These are phyloP conservation scores for Autographa pulchrina DNA, from an alignment of 2,888 invertebrate species.

Conservation along the genomic window DNA sequence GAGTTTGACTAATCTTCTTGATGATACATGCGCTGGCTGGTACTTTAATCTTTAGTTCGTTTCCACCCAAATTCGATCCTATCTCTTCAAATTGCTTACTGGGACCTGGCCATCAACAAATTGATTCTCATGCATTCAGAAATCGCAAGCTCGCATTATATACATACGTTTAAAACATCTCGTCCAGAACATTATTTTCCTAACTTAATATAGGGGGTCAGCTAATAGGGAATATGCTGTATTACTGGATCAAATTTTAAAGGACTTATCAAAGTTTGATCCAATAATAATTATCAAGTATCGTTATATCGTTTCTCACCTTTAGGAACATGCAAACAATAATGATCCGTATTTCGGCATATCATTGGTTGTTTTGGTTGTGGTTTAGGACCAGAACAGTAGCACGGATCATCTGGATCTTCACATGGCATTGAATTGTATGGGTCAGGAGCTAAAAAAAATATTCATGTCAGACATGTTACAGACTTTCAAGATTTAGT, in stretches of 20 bases:
- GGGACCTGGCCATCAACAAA: slow-evolving; percentile 86
- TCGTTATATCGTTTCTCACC: slow-evolving; percentile 67
- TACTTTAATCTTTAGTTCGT: slow-evolving; percentile 85
- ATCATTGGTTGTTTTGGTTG: slow-evolving; percentile 71
- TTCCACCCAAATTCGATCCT: slow-evolving; percentile 81
- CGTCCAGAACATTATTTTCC: slow-evolving; percentile 17
- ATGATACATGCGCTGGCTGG: slow-evolving; percentile 80
- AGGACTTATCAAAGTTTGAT: slow-evolving; percentile 13
- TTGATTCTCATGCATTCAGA: slow-evolving; percentile 71
- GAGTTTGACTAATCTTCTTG: slow-evolving; percentile 86
- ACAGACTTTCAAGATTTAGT: not conserved
- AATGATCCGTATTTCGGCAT: slow-evolving; percentile 83
- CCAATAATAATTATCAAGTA: slow-evolving; percentile 38
- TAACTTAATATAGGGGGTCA: slow-evolving; percentile 21
- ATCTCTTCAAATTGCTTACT: slow-evolving; percentile 85
- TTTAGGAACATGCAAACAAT: slow-evolving; percentile 85
- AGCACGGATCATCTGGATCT: slow-evolving; percentile 81
- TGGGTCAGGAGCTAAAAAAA: slow-evolving; percentile 68
- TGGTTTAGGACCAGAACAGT: slow-evolving; percentile 79
- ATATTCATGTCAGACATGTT: slow-evolving; percentile 1
- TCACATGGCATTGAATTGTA: slow-evolving; percentile 81
- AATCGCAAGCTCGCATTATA: slow-evolving; percentile 30
- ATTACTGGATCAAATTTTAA: slow-evolving; percentile 28
- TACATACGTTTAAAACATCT: slow-evolving; percentile 32
- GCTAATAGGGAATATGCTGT: not conserved